Conservation (phyloP, 2,797 vertebrate species). For the Chelonia mydas region DNA sequence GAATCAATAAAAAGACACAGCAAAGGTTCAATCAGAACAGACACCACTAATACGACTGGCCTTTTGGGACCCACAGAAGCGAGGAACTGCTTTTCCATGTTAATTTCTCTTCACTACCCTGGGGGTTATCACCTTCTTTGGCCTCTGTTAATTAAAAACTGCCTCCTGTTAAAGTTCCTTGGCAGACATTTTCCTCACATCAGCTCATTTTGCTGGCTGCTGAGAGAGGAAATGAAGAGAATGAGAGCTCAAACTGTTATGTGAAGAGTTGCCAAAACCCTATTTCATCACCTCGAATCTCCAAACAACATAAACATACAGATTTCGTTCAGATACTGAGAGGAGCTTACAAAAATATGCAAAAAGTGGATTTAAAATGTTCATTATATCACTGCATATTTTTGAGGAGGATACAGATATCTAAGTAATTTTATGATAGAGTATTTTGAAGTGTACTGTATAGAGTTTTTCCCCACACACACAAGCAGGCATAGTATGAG, state of each 20-base stretch:
- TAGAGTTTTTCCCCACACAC: background rate
- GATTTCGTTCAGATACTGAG: conserved; percentile 26
- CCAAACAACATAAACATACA: conserved; percentile 18
- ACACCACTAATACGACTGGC: conserved; percentile 80
- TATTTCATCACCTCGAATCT: background rate
- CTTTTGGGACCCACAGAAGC: conserved; percentile 77
- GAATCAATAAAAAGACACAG: conserved; percentile 84
- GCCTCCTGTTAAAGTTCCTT: conserved; percentile 80
- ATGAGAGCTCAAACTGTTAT: conserved; percentile 23
- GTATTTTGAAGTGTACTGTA: background rate
- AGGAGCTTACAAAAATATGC: background rate
- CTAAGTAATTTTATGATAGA: background rate
- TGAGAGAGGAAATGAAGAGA: conserved; percentile 62
- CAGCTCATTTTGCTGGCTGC: conserved; percentile 74
- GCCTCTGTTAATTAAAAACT: conserved; percentile 85
- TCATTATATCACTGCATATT: background rate
- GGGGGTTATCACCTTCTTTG: conserved; percentile 82
- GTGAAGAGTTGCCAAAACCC: conserved; percentile 37
- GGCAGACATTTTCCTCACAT: conserved; percentile 76
- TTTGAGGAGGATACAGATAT: background rate
- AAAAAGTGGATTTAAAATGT: conserved; percentile 13
- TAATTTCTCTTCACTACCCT: conserved; percentile 78
- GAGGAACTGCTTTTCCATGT: conserved; percentile 82
- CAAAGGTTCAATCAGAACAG: conserved; percentile 84
- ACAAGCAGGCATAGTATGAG: background rate